Percentiles rank a stretch among this genome's conserved stretches.
Conservation (phyloP, 2,797 vertebrate species). For the Poeciliopsis infans region DNA sequence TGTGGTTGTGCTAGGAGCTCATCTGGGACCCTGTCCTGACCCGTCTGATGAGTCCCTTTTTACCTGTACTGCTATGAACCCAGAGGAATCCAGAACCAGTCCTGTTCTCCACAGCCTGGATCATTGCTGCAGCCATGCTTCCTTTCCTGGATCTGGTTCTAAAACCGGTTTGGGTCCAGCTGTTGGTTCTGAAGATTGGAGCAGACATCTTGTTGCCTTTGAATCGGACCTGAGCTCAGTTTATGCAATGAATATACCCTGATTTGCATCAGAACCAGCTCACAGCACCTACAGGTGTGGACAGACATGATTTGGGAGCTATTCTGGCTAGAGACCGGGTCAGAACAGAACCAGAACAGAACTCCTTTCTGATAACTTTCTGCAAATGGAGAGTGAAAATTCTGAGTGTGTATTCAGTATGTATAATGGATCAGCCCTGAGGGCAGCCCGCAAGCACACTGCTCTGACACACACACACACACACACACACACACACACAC, state of each 20-base stretch:
- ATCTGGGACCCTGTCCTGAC: neutral
- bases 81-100: neutral
- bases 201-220: neutral
- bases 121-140: neutral
- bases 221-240: neutral
- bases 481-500: too few species aligned
- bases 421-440: conserved; percentile 71
- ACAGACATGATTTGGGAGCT: neutral
- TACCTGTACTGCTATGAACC: neutral
- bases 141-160: neutral
- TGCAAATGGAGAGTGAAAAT: conserved; percentile 68
- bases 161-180: neutral
- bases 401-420: conserved; percentile 50
- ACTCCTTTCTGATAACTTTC: conserved; percentile 46
- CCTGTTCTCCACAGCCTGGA: neutral
- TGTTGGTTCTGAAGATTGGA: neutral
- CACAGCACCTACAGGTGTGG: neutral
- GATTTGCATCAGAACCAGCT: neutral
- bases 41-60: neutral
- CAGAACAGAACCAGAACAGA: too few species aligned
- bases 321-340: neutral
- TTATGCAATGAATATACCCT: neutral
- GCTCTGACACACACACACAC: conserved; percentile 34
- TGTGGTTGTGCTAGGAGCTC: neutral
- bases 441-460: conserved; percentile 50